Evolutionary conservation across 2,888 invertebrate genomes (phyloP), one percentile per base, ranked within the genome.

Genomic region (Halictus quadricinctus): DNA sequence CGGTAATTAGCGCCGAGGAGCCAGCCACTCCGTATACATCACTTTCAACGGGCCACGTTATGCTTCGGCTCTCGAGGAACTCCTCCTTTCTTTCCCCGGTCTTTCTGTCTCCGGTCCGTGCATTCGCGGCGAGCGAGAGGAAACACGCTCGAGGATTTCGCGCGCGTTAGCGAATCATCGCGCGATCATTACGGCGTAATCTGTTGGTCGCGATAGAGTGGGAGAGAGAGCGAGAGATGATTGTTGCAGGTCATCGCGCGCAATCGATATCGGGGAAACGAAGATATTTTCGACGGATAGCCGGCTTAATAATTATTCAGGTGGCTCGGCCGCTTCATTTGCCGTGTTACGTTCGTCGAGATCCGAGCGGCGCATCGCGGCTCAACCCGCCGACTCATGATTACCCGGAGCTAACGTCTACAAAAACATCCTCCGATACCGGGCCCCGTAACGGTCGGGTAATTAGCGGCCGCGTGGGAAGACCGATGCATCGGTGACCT

Each of bases 231-330:
- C 0, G 21, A 7, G 21, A 50, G 7, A 8, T 83, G 85, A 90
- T 90, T 90, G 84, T 90, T 90, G 90, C 90, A 81, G 89, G 90
- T 90, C 90, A 90, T 90, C 90, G 86, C 88, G 89, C 89, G 90
- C 90, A 90, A 90, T 90, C 87, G 90, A 89, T 85, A 85, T 78
- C 79, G 50, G n/a, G 76, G 36, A 85, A 88, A 82, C 72, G 60
- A 70, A 72, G 69, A 70, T 84, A 77, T 85, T 75, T 66, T 58
- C 54, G 50, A 48, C 72, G 70, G 54, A 80, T 75, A 72, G 75
- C 58, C 70, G 73, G 66, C 21, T 58, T n/a, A 15, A 80, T 87
- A 89, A 88, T 88, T 88, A 89, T 87, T 85, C 81, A 78, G 81
- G 78, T 80, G 79, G 81, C 83, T 82, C 58, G 58, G 79, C 78